Conservation (phyloP, 2,113 vertebrate species). For the Equus quagga region DNA sequence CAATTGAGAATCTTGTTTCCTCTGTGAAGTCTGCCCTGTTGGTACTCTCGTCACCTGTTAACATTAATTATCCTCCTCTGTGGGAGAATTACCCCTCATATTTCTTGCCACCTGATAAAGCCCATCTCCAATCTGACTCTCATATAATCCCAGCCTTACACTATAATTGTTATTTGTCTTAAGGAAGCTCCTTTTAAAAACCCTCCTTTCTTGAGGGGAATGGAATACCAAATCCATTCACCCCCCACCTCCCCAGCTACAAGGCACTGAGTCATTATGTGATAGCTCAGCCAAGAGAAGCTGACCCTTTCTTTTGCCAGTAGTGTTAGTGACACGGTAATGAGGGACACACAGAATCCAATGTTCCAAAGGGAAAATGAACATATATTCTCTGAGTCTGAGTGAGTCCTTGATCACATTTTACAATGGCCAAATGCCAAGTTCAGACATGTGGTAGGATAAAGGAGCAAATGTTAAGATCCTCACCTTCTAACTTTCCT, state of each 20-base stretch:
- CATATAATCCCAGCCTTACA: not conserved
- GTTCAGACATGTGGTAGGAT: not conserved
- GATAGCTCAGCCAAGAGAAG: not conserved
- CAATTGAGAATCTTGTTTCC: not conserved
- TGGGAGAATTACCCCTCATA: not conserved
- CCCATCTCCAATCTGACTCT: not conserved
- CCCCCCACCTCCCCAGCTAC: rapidly evolving
- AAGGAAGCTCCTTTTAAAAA: not conserved
- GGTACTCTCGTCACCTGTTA: not conserved
- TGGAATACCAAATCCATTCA: not conserved
- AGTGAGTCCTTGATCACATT: not conserved
- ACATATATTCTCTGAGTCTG: not conserved
- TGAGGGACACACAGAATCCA: not conserved
- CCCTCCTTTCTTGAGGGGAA: not conserved
- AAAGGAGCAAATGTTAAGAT: not conserved
- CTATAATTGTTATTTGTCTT: not conserved
- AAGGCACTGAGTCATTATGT: not conserved
- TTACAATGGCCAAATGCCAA: not conserved
- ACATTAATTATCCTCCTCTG: not conserved
- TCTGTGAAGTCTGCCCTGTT: not conserved
- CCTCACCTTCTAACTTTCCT: not conserved
- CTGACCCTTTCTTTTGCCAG: not conserved
- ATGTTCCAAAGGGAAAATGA: not conserved
- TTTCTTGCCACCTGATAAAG: not conserved
- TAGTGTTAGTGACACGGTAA: not conserved